Conservation (phyloP, 1,140 invertebrate genomes). For the Tetranychus cinnabarinus region DNA sequence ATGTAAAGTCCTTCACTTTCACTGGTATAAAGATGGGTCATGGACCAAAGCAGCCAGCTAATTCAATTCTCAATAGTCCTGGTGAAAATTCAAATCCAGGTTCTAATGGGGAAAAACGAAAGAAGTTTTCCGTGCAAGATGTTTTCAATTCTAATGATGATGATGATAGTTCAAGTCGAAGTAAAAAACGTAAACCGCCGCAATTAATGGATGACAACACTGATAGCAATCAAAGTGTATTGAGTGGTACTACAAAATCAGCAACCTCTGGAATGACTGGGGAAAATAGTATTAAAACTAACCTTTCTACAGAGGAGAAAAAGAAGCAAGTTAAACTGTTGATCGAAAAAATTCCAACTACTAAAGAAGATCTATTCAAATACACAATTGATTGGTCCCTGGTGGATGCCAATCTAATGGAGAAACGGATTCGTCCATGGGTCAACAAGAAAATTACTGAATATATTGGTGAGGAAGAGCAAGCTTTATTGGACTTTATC, state of each 20-base stretch:
- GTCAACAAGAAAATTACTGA: conserved; percentile 98
- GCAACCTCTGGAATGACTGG: background rate
- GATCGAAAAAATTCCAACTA: conserved; percentile 94
- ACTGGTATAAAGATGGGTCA: conserved; percentile 1
- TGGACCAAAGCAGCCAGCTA: background rate
- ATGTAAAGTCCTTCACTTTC: conserved; percentile 8
- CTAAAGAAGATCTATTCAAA: conserved; percentile 80
- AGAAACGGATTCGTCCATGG: conserved; percentile 91
- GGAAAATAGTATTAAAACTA: conserved; percentile 2
- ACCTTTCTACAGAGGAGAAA: conserved; percentile 49
- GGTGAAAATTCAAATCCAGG: background rate
- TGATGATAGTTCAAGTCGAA: conserved; percentile 31
- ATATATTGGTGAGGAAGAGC: conserved; percentile 96
- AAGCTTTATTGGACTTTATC: conserved; percentile 93
- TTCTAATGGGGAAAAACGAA: conserved; percentile 25
- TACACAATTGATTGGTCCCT: conserved; percentile 76
- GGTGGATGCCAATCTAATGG: conserved; percentile 67
- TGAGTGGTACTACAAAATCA: conserved; percentile 4
- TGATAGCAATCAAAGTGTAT: conserved; percentile 8
- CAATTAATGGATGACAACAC: conserved; percentile 29
- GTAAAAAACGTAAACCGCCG: conserved; percentile 56
- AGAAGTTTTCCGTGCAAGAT: conserved; percentile 57
- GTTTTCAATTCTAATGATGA: conserved; percentile 79
- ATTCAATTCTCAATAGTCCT: background rate
- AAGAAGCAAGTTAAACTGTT: conserved; percentile 81